Evolutionary conservation across 1,140 invertebrate genomes (phyloP), one percentile per base, ranked within the genome.

Genomic region (Leptopilina boulardi): DNA sequence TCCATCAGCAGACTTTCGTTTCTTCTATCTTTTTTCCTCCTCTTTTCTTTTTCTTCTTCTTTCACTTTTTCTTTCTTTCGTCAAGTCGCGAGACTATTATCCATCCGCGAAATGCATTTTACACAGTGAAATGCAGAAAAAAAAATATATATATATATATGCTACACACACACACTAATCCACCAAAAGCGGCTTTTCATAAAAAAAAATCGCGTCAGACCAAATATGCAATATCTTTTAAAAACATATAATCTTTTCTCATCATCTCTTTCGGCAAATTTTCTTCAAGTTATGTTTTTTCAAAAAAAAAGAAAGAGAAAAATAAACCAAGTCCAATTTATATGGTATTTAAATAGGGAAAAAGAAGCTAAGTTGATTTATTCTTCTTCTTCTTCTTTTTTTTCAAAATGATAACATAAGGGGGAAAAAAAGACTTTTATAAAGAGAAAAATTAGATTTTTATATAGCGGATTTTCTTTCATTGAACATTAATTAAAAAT

Each of bases 1-100:
- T 80, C 80, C 82, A 89, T 90, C 85, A 86, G 83, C 78, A 76
- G 83, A 82, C 79, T 26, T 72, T 21, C 19, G 59, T 30, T 66
- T 66, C 21, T 56, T 56, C 19, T 23, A n/a, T 38, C 3, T 38
- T 38, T 38, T 38, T 9, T 38, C 34, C 5, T 38, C 9, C 8
- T 38, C 9, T 3, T 38, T 3, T 38, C 2, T 38, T 8, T 6
- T 6, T 34, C 30, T 34, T n/a, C n/a, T n/a, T n/a, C n/a, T n/a
- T n/a, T n/a, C n/a, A n/a, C n/a, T n/a, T n/a, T n/a, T n/a, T n/a
- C 54, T 56, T 56, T 56, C 54, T 56, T 56, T 19, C 19, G 19
- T 19, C 21, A 13, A 66, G 56, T 66, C 26, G 56, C 21, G 56
- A 66, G n/a, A n/a, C n/a, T n/a, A n/a, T 21, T 66, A 66, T 66